phyloP scores from a whole-genome alignment of 2,888 invertebrate genomes.

The Thecocarcelia acutangulata region DNA sequence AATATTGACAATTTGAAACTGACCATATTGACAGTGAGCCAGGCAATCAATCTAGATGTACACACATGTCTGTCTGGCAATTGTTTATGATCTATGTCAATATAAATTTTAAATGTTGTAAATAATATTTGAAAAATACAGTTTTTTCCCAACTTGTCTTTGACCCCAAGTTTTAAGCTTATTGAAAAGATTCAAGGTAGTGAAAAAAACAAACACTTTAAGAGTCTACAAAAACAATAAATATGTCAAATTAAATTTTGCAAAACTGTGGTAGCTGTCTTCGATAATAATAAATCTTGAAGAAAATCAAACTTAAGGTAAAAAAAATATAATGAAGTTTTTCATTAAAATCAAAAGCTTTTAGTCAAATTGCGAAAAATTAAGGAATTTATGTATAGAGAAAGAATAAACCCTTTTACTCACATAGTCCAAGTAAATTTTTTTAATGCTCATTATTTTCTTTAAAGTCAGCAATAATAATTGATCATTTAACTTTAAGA shows the following conservation, averaged over 20 bases:
- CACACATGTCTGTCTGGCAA: slow-evolving; percentile 29
- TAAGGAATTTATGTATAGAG: too few relatives aligned
- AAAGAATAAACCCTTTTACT: too few relatives aligned
- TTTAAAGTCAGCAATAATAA: too few relatives aligned
- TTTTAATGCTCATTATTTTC: too few relatives aligned
- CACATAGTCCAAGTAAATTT: too few relatives aligned
- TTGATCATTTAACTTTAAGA: too few relatives aligned
- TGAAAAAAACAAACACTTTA: not conserved
- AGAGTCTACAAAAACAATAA: not conserved
- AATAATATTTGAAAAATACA: slow-evolving; percentile 17
- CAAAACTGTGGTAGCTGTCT: not conserved
- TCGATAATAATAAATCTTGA: not conserved
- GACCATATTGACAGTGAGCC: slow-evolving; percentile 45
- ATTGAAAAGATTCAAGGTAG: not conserved
- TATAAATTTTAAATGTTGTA: slow-evolving; percentile 31
- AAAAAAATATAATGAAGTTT: too few relatives aligned
- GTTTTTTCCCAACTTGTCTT: not conserved
- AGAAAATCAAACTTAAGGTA: not conserved
- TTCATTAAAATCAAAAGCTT: too few relatives aligned
- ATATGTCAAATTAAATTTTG: slow-evolving; percentile 21
- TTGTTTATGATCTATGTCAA: slow-evolving; percentile 48
- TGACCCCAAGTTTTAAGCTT: not conserved
- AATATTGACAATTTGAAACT: slow-evolving; percentile 29
- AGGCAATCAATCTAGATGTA: slow-evolving; percentile 46
- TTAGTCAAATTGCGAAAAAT: too few relatives aligned